Evolutionary conservation across 1,140 invertebrate genomes (phyloP).

Genomic region (Diachasma alloeum): DNA sequence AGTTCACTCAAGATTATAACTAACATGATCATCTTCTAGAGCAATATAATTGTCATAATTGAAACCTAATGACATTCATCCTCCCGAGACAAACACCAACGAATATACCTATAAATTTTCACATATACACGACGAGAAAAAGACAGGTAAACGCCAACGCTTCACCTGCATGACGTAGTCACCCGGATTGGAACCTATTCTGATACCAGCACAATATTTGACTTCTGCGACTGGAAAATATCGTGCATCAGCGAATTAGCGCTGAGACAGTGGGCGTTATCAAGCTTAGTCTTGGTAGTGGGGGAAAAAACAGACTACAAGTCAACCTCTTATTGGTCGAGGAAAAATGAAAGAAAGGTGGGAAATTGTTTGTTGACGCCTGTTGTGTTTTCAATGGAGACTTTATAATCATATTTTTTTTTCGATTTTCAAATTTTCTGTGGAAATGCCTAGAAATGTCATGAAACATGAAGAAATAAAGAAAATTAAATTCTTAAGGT

Average conservation of each 20-base stretch:
- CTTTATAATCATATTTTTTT: no score
- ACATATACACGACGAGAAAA: neutral
- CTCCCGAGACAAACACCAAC: neutral
- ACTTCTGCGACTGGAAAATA: no score
- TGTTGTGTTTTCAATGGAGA: neutral
- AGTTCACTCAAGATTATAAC: no score
- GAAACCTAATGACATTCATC: no score
- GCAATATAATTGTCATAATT: no score
- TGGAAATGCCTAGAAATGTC: no score
- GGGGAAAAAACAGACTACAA: neutral
- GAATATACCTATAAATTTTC: neutral
- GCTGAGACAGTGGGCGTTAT: constrained; percentile 13
- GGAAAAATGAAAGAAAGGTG: neutral
- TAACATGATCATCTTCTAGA: no score
- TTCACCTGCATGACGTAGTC: constrained; percentile 56
- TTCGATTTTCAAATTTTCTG: no score
- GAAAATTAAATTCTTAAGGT: no score
- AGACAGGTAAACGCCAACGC: constrained; percentile 44
- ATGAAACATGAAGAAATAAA: no score
- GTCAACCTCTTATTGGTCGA: neutral
- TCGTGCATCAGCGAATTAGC: neutral
- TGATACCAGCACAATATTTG: neutral
- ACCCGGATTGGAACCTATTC: constrained; percentile 36
- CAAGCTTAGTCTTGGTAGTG: neutral
- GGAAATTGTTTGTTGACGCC: neutral